These are phyloP conservation scores for Dryadula phaetusa DNA, from an alignment of 2,888 invertebrate species.

Conservation along the genomic window DNA sequence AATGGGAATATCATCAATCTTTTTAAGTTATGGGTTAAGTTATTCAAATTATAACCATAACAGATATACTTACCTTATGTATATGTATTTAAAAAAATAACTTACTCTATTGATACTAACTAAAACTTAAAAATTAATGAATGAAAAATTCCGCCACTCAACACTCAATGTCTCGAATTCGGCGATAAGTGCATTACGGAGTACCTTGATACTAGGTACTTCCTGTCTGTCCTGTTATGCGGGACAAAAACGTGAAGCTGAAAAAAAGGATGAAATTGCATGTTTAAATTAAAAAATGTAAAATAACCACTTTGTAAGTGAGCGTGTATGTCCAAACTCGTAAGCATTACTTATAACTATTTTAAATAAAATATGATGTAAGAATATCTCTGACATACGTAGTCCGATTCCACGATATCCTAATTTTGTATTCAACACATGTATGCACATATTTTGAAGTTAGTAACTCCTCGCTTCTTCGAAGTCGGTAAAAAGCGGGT, in stretches of 20 bases:
- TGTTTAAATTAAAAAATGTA: too few relatives aligned
- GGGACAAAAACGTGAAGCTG: too few relatives aligned
- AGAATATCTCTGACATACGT: neutral
- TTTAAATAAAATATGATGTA: neutral
- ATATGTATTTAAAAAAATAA: neutral
- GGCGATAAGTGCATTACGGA: too few relatives aligned
- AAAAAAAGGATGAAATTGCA: too few relatives aligned
- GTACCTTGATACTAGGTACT: too few relatives aligned
- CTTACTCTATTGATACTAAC: too few relatives aligned
- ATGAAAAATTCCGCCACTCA: too few relatives aligned
- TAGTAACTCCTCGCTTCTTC: slow-evolving; percentile 16
- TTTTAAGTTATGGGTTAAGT: slow-evolving; percentile 1
- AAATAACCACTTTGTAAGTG: too few relatives aligned
- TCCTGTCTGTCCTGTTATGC: too few relatives aligned
- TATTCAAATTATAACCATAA: neutral
- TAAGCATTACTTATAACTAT: neutral
- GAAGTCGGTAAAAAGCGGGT: slow-evolving; percentile 57
- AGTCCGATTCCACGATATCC: neutral
- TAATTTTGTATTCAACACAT: slow-evolving; percentile 7
- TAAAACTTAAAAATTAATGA: too few relatives aligned
- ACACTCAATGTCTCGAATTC: too few relatives aligned
- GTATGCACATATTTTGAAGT: slow-evolving; percentile 20
- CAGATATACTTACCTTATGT: neutral
- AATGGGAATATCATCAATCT: slow-evolving; percentile 30
- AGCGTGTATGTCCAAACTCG: neutral